Conservation (phyloP, 2,888 invertebrate species). For the Rhagophthalmus giganteus region DNA sequence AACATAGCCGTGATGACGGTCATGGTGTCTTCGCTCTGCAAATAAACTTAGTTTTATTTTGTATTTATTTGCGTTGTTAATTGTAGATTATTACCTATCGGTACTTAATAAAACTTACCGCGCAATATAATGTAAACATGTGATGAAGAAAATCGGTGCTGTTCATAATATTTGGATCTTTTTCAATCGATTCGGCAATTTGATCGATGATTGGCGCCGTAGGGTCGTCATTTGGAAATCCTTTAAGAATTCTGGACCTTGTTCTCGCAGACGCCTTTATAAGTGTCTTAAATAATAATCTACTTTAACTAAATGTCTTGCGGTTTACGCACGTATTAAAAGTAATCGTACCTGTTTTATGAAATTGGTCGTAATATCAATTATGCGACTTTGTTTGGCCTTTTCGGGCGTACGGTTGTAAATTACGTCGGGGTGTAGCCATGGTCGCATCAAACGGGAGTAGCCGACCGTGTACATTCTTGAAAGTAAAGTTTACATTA, state of each 20-base stretch:
- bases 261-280: constrained; percentile 7
- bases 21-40: constrained; percentile 47
- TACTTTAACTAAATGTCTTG: neutral
- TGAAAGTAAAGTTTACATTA: constrained; percentile 5
- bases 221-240: neutral
- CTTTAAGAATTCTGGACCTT: neutral
- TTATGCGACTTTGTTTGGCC: constrained; percentile 7
- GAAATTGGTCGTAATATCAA: constrained; percentile 5
- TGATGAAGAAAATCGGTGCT: constrained; percentile 38
- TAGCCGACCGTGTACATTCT: constrained; percentile 22
- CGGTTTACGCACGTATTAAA: neutral
- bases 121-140: constrained; percentile 39
- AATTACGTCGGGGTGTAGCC: constrained; percentile 22
- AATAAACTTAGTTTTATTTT: constrained; percentile 22
- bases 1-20: constrained; percentile 38
- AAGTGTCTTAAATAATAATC: constrained; percentile 1
- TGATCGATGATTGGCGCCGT: constrained; percentile 36
- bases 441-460: constrained; percentile 19
- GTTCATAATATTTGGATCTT: constrained; percentile 34
- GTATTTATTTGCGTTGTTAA: too few species aligned
- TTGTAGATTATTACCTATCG: too few species aligned
- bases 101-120: constrained; percentile 40
- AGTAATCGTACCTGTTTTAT: constrained; percentile 10
- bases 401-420: constrained; percentile 19
- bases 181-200: constrained; percentile 34